These are phyloP conservation scores for Lypha dubia DNA, from an alignment of 2,888 invertebrate genomes.

Conservation along the genomic window DNA sequence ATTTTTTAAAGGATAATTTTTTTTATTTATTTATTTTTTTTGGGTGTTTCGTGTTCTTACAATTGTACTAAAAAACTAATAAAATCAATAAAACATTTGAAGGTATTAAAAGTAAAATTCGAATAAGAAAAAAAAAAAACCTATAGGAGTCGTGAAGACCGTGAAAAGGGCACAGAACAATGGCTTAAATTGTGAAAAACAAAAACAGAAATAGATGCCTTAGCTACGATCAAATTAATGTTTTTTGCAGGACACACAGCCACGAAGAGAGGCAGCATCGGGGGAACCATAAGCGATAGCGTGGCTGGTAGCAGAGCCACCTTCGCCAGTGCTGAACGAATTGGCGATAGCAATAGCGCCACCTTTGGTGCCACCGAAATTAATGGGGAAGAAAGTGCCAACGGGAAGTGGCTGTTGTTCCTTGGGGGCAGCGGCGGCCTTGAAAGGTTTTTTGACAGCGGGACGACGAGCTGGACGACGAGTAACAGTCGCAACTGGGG, in stretches of 20 bases:
- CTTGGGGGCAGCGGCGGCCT: constrained; percentile 73
- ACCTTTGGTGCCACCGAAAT: constrained; percentile 82
- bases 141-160: constrained; percentile 42
- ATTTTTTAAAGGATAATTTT: constrained; percentile 73
- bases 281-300: constrained; percentile 83
- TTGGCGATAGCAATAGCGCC: constrained; percentile 84
- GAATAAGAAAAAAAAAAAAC: constrained; percentile 44
- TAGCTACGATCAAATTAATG: constrained; percentile 58
- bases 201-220: constrained; percentile 33
- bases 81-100: constrained; percentile 67
- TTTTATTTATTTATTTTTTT: constrained; percentile 71
- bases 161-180: constrained; percentile 49
- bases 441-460: constrained; percentile 74
- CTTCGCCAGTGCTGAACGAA: constrained; percentile 83
- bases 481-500: constrained; percentile 76
- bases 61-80: constrained; percentile 78
- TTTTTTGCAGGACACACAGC: constrained; percentile 74
- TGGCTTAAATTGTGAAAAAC: constrained; percentile 52
- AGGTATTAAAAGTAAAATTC: constrained; percentile 54
- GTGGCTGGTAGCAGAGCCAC: constrained; percentile 82
- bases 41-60: constrained; percentile 70
- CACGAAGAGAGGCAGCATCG: constrained; percentile 76
- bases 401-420: constrained; percentile 78
- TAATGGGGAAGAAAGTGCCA: constrained; percentile 83
- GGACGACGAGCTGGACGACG: constrained; percentile 79